phyloP scores from a whole-genome alignment of 64 coral and sea anemone genomes.

The Stichodactyla helianthus region DNA sequence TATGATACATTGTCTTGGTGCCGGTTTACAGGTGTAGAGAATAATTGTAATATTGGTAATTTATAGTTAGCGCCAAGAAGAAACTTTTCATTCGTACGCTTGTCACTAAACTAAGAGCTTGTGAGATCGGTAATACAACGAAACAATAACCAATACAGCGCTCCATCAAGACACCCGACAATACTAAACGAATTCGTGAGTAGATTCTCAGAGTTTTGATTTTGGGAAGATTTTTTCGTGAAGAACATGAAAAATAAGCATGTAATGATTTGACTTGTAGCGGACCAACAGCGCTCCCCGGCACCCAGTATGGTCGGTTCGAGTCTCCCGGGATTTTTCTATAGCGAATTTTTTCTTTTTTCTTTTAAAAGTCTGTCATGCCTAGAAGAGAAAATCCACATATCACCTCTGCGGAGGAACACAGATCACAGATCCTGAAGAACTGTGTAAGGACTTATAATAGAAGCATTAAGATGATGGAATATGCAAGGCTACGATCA shows the following conservation, averaged over 20 bases:
- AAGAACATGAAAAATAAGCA: background rate
- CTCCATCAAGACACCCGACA: background rate
- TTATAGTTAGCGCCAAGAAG: conserved; percentile 98
- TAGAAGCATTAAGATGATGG: conserved; percentile 76
- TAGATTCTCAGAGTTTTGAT: background rate
- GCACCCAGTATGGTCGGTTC: background rate
- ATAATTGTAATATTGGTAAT: conserved; percentile 99
- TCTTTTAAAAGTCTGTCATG: conserved; percentile 55
- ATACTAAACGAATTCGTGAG: background rate
- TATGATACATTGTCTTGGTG: conserved; percentile 81
- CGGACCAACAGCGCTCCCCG: background rate
- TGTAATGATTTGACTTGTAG: background rate
- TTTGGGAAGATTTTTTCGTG: background rate
- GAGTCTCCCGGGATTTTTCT: background rate
- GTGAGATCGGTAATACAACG: background rate
- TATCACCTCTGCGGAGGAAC: conserved; percentile 20
- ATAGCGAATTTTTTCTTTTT: conserved; percentile 26
- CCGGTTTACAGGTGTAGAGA: conserved; percentile 92
- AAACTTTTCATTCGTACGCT: conserved; percentile 84
- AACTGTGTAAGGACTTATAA: conserved; percentile 68
- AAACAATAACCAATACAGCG: conserved; percentile 7
- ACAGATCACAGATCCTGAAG: conserved; percentile 44
- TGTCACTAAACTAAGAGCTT: conserved; percentile 36
- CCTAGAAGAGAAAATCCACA: conserved; percentile 50
- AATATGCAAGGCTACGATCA: conserved; percentile 79